Percentiles rank a stretch among this genome's conserved stretches.
Conservation (phyloP, 2,888 invertebrate species). For the Allolobophora icterica region DNA sequence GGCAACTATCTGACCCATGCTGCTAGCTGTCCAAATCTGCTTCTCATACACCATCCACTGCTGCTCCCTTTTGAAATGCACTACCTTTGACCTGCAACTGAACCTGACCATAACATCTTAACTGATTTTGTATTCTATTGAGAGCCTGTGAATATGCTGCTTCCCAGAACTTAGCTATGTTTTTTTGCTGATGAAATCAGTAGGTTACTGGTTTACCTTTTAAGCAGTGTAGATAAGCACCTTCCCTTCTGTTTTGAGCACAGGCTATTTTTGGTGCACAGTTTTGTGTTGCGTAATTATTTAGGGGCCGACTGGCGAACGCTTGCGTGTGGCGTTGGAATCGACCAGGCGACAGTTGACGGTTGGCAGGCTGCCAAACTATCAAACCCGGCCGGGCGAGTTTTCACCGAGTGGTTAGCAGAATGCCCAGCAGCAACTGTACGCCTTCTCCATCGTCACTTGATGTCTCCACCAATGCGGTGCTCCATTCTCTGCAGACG, state of each 20-base stretch:
- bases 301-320: constrained; percentile 63
- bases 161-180: no score
- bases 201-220: no score
- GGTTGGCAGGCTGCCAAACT: constrained; percentile 59
- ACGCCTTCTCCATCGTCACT: constrained; percentile 62
- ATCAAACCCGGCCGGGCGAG: constrained; percentile 60
- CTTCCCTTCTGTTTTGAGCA: background rate
- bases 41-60: no score
- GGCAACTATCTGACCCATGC: no score
- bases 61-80: background rate
- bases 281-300: background rate
- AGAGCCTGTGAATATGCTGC: no score
- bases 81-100: background rate
- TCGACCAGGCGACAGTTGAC: constrained; percentile 54
- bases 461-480: constrained; percentile 62
- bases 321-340: constrained; percentile 61
- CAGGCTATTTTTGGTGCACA: background rate
- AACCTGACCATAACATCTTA: no score
- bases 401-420: constrained; percentile 60
- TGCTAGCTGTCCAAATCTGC: no score
- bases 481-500: constrained; percentile 60
- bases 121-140: no score
- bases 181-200: no score
- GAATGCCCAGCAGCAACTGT: constrained; percentile 59
- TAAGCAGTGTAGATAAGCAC: background rate